Conservation (phyloP, 2,113 vertebrate species). For the Pyxicephalus adspersus region DNA sequence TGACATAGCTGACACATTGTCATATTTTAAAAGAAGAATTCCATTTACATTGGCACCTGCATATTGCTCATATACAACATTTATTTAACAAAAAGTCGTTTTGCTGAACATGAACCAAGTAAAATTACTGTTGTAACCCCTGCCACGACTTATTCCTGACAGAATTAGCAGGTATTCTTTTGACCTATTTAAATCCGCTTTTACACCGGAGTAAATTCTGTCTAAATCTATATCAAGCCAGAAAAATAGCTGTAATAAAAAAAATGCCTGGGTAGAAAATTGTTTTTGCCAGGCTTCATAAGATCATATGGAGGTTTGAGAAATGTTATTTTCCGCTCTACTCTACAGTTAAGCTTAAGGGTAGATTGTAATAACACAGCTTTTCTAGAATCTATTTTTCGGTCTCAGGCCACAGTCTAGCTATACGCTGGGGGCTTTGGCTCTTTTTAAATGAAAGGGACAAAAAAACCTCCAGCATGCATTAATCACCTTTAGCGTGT, state of each 20-base stretch:
- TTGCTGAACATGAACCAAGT: no score
- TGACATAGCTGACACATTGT: no score
- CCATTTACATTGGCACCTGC: no score
- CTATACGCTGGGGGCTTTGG: not conserved
- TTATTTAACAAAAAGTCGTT: no score
- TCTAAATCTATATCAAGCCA: conserved; percentile 41
- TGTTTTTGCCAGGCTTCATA: conserved; percentile 39
- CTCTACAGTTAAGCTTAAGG: conserved; percentile 23
- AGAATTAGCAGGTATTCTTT: conserved; percentile 39
- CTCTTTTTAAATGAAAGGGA: conserved; percentile 20
- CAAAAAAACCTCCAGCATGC: conserved; percentile 17
- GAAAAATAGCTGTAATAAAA: conserved; percentile 52
- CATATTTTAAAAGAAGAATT: no score
- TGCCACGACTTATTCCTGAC: conserved; percentile 3
- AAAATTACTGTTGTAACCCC: not conserved
- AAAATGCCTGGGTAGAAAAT: conserved; percentile 53
- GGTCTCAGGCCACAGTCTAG: conserved; percentile 17
- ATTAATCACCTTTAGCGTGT: conserved; percentile 21
- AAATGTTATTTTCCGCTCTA: conserved; percentile 46
- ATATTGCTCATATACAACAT: no score
- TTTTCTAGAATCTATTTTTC: conserved; percentile 4
- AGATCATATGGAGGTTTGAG: conserved; percentile 34
- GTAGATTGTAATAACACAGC: conserved; percentile 45
- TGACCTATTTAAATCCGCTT: conserved; percentile 37
- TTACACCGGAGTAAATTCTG: conserved; percentile 30